Conservation (phyloP, 1,140 invertebrate genomes). For the Conus ventricosus region DNA sequence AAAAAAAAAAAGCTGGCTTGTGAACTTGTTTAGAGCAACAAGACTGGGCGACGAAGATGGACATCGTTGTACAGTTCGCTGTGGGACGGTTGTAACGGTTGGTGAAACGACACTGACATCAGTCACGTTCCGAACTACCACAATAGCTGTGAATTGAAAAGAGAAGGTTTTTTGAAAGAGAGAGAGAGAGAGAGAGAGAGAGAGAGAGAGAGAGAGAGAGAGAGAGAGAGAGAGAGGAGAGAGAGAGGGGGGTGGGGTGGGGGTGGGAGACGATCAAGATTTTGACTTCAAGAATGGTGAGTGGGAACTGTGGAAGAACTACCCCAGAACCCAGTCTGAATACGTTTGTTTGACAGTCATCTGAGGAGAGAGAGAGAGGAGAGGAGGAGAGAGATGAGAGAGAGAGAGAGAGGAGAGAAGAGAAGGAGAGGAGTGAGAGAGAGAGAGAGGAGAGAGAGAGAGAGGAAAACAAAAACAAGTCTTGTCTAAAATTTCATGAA, state of each 20-base stretch:
- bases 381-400: not conserved
- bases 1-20: too few relatives aligned
- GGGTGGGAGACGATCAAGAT: not conserved
- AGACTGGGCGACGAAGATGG: too few relatives aligned
- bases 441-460: not conserved
- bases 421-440: not conserved
- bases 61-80: too few relatives aligned
- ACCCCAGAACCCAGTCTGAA: too few relatives aligned
- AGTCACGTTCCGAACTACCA: too few relatives aligned
- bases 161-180: too few relatives aligned
- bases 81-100: too few relatives aligned
- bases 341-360: too few relatives aligned
- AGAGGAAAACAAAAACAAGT: not conserved
- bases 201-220: not conserved
- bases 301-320: not conserved
- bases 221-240: not conserved
- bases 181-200: not conserved
- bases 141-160: too few relatives aligned
- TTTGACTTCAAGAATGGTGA: not conserved
- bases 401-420: not conserved
- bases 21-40: too few relatives aligned
- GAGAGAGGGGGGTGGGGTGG: not conserved
- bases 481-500: too few relatives aligned
- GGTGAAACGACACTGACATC: too few relatives aligned
- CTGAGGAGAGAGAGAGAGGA: not conserved